Evolutionary conservation across 2,113 vertebrate species (phyloP).

Genomic region (Leucosticte australis): DNA sequence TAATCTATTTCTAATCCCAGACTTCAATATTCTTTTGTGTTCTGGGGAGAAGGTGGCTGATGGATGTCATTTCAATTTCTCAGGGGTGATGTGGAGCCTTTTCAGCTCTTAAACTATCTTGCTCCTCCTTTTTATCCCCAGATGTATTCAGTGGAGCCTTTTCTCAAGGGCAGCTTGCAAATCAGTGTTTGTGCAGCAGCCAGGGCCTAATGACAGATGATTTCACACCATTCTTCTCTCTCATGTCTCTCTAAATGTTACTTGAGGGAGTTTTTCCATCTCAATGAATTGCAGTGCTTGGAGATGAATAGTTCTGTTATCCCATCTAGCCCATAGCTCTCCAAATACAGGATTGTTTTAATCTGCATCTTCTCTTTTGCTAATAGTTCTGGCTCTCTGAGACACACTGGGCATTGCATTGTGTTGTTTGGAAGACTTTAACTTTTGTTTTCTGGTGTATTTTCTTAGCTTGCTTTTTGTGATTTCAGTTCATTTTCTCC

Average conservation of each 20-base stretch:
- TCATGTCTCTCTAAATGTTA: not conserved
- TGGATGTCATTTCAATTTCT: not conserved
- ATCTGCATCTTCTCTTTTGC: not conserved
- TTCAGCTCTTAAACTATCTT: not conserved
- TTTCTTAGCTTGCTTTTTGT: not conserved
- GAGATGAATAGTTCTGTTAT: not conserved
- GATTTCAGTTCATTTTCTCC: not conserved
- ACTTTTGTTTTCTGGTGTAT: not conserved
- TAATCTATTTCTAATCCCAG: not conserved
- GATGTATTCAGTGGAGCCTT: not conserved
- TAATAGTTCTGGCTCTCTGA: not conserved
- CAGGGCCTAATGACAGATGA: not conserved
- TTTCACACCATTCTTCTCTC: not conserved
- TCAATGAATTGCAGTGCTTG: not conserved
- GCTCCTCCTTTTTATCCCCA: not conserved
- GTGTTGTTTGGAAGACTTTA: not conserved
- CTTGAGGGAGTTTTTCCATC: slow-evolving; percentile 14
- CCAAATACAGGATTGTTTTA: not conserved
- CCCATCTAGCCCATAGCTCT: not conserved
- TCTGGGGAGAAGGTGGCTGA: not conserved
- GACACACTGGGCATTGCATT: not conserved
- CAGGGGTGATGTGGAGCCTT: not conserved
- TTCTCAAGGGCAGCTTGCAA: not conserved
- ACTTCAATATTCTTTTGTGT: not conserved
- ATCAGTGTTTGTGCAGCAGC: not conserved